phyloP scores from a whole-genome alignment of 2,797 vertebrate species.

The Cyprinodon diabolis region DNA sequence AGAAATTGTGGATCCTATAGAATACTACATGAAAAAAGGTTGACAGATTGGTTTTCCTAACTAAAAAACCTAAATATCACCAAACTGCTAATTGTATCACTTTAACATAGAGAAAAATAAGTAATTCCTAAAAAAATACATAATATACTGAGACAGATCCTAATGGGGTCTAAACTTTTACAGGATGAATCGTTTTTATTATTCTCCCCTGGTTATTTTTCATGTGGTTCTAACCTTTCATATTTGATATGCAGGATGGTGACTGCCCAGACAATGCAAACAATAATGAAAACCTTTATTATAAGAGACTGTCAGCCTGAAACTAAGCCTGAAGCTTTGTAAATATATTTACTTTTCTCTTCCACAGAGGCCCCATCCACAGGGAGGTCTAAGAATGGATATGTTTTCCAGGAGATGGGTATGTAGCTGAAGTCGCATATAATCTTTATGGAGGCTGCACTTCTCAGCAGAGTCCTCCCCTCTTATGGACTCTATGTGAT shows the following conservation, averaged over 20 bases:
- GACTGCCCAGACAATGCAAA: slow-evolving; percentile 11
- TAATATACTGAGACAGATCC: background rate
- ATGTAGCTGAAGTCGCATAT: slow-evolving; percentile 52
- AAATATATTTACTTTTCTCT: slow-evolving; percentile 28
- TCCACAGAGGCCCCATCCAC: slow-evolving; percentile 79
- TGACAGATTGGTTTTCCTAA: too few relatives aligned
- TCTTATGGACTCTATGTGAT: slow-evolving; percentile 6
- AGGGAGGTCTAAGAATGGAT: slow-evolving; percentile 87
- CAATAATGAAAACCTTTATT: slow-evolving; percentile 14
- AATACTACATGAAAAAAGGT: too few relatives aligned
- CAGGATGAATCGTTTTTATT: background rate
- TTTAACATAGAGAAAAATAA: background rate
- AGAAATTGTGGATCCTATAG: too few relatives aligned
- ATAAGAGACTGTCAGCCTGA: slow-evolving; percentile 3
- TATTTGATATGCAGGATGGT: background rate
- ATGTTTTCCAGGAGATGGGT: slow-evolving; percentile 88
- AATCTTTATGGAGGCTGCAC: slow-evolving; percentile 14
- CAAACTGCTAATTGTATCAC: background rate
- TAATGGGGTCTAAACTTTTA: background rate
- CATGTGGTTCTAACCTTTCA: background rate
- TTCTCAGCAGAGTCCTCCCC: slow-evolving; percentile 4
- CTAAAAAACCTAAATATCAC: too few relatives aligned
- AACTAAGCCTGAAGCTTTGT: background rate
- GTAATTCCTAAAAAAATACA: background rate
- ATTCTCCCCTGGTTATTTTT: background rate